Conservation (phyloP, 2,888 invertebrate genomes). For the Petrophora chlorosata region DNA sequence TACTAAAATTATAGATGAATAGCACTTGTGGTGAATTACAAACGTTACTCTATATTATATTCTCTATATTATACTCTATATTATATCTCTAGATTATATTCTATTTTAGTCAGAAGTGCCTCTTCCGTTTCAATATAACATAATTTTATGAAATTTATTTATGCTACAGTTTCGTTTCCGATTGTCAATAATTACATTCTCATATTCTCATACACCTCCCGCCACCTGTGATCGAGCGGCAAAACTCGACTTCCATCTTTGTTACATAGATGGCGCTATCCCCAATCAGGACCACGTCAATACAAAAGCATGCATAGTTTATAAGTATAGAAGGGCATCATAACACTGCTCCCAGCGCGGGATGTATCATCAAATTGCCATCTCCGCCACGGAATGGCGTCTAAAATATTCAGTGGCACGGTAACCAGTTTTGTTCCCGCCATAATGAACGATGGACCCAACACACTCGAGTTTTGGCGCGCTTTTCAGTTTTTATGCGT, state of each 20-base stretch:
- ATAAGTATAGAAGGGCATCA: conserved; percentile 59
- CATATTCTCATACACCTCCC: conserved; percentile 21
- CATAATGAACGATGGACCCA: conserved; percentile 68
- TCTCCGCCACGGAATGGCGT: conserved; percentile 64
- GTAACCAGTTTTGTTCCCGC: conserved; percentile 76
- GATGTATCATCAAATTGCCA: conserved; percentile 73
- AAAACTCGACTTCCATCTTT: conserved; percentile 26
- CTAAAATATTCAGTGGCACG: conserved; percentile 73
- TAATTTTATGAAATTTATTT: too few relatives aligned
- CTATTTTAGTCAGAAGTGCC: too few relatives aligned
- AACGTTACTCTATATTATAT: too few relatives aligned
- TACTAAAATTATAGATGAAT: too few relatives aligned
- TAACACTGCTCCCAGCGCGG: conserved; percentile 66
- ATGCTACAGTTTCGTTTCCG: too few relatives aligned
- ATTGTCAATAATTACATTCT: too few relatives aligned
- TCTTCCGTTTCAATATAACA: too few relatives aligned
- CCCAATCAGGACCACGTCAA: conserved; percentile 60
- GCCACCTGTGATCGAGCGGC: conserved; percentile 52
- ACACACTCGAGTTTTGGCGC: conserved; percentile 41
- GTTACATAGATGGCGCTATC: conserved; percentile 60
- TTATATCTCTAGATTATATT: too few relatives aligned
- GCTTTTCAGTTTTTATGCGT: conserved; percentile 40
- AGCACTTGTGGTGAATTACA: too few relatives aligned
- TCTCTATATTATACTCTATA: too few relatives aligned
- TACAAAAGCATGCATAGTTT: conserved; percentile 72